A percentile compares a stretch with the other conserved stretches of the same genome.
These are phyloP conservation scores for Cataglyphis hispanica DNA, from an alignment of 1,140 invertebrate species.

Conservation along the genomic window DNA sequence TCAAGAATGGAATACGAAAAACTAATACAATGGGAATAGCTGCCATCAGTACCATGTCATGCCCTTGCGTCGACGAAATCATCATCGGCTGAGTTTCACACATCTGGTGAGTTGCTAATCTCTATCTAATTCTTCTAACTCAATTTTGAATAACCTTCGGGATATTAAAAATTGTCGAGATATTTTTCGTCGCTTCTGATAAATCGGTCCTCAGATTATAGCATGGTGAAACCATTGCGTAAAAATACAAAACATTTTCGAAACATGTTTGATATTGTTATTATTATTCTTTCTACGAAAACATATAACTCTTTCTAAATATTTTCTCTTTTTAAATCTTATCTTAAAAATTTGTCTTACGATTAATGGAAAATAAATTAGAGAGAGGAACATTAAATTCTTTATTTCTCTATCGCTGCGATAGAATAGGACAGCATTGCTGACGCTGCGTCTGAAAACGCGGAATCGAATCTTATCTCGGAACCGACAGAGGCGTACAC, in stretches of 20 bases:
- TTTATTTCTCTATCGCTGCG: neutral
- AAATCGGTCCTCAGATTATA: neutral
- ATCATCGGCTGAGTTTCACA: constrained; percentile 34
- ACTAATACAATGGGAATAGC: neutral
- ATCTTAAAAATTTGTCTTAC: neutral
- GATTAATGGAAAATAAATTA: neutral
- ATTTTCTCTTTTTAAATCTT: too few relatives aligned
- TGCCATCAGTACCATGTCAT: constrained; percentile 23
- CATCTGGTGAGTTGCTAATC: constrained; percentile 35
- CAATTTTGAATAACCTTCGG: constrained; percentile 7
- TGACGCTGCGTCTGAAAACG: constrained; percentile 10
- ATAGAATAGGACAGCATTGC: neutral
- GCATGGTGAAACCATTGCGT: neutral
- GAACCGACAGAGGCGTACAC: constrained; percentile 22
- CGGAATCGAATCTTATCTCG: constrained; percentile 39
- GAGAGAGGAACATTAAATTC: neutral
- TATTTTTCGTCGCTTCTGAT: neutral
- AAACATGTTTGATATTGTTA: neutral
- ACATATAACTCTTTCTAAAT: too few relatives aligned
- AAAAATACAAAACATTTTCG: constrained; percentile 6
- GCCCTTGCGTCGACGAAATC: constrained; percentile 14
- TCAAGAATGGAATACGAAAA: neutral
- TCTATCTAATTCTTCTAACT: neutral
- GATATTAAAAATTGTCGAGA: neutral
- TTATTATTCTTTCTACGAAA: neutral